phyloP scores from a whole-genome alignment of 1,140 invertebrate genomes.

The Neodiprion fabricii region DNA sequence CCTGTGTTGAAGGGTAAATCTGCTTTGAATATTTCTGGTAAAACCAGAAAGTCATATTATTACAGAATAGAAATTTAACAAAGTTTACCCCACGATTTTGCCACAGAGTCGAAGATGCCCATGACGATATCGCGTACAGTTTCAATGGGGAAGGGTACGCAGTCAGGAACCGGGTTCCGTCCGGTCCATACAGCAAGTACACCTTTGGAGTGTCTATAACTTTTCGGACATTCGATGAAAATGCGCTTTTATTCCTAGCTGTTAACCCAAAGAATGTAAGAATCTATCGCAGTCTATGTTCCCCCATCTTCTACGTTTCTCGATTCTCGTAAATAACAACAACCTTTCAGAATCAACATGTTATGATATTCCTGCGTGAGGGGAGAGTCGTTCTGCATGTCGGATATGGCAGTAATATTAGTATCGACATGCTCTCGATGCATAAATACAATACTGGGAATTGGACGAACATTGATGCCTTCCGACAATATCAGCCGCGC shows the following conservation, averaged over 20 bases:
- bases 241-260: constrained; percentile 86
- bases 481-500: constrained; percentile 53
- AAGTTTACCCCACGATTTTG: not conserved
- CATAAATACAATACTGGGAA: constrained; percentile 83
- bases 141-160: constrained; percentile 85
- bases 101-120: constrained; percentile 63
- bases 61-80: too few relatives aligned
- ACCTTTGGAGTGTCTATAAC: constrained; percentile 80
- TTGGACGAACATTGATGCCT: constrained; percentile 78
- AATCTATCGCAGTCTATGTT: constrained; percentile 19
- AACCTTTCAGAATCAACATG: constrained; percentile 72
- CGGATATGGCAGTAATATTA: constrained; percentile 70
- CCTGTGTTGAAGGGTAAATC: constrained; percentile 75
- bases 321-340: not conserved
- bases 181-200: constrained; percentile 71
- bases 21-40: constrained; percentile 11
- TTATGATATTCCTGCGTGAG: constrained; percentile 77
- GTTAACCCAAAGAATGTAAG: constrained; percentile 72
- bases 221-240: constrained; percentile 87
- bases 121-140: constrained; percentile 64
- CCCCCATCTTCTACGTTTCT: constrained; percentile 20
- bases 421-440: constrained; percentile 71
- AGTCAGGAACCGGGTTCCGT: constrained; percentile 67
- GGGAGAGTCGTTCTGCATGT: constrained; percentile 81
- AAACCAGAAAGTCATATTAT: too few relatives aligned